Evolutionary conservation across 2,113 vertebrate species (phyloP).

Genomic region (Pygoscelis adeliae): DNA sequence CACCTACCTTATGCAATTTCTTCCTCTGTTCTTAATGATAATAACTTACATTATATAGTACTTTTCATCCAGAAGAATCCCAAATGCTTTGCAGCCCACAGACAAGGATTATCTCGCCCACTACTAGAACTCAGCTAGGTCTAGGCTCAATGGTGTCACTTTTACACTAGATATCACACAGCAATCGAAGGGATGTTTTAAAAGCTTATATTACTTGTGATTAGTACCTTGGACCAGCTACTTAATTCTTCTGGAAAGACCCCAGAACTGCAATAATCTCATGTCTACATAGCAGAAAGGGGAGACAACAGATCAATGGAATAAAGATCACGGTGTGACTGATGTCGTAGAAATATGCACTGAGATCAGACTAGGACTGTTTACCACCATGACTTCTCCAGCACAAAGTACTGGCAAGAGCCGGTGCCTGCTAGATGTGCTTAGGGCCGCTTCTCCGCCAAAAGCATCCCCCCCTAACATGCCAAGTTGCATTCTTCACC

Average conservation of each 20-base stretch:
- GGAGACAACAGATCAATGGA: background rate
- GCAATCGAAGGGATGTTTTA: background rate
- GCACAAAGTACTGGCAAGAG: background rate
- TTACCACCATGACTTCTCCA: background rate
- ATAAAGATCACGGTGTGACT: background rate
- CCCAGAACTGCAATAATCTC: background rate
- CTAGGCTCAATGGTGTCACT: conserved; percentile 40
- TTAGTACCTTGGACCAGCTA: background rate
- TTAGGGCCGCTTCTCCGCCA: background rate
- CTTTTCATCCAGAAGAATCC: conserved; percentile 64
- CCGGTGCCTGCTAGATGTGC: background rate
- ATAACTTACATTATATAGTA: conserved; percentile 54
- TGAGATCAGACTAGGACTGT: background rate
- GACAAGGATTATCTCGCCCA: conserved; percentile 65
- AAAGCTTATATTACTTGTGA: background rate
- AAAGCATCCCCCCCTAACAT: background rate
- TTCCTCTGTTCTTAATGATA: conserved; percentile 55
- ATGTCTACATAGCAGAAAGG: background rate
- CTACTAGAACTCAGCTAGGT: conserved; percentile 15
- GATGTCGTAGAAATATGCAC: rapidly evolving
- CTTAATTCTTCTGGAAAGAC: background rate
- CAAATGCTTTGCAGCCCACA: conserved; percentile 62
- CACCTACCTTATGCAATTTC: conserved; percentile 63
- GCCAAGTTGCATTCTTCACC: background rate
- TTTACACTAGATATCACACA: background rate